phyloP scores from a whole-genome alignment of 2,888 invertebrate genomes.

The Eumacrocentrus americanus region DNA sequence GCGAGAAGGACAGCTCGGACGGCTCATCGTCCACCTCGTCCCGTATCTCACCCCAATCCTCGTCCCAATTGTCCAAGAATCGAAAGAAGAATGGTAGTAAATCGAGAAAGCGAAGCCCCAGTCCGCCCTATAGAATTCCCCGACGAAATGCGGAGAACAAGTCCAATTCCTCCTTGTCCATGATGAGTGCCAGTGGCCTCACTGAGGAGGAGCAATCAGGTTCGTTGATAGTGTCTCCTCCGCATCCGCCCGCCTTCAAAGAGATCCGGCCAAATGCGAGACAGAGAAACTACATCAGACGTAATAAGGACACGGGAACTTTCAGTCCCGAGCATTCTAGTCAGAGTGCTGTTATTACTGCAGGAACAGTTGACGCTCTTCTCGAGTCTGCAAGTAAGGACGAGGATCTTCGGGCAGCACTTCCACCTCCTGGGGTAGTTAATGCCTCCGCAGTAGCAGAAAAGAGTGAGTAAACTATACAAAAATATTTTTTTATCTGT shows the following conservation, averaged over 20 bases:
- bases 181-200: conserved; percentile 47
- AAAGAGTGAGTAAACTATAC: conserved; percentile 52
- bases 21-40: conserved; percentile 22
- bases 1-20: conserved; percentile 49
- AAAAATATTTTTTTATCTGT: conserved; percentile 17
- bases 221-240: conserved; percentile 57
- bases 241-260: conserved; percentile 57
- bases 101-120: conserved; percentile 55
- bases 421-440: conserved; percentile 46
- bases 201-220: conserved; percentile 60
- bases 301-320: conserved; percentile 67
- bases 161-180: conserved; percentile 43
- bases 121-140: conserved; percentile 57
- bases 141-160: conserved; percentile 50
- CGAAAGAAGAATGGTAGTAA: conserved; percentile 50
- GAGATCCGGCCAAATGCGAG: conserved; percentile 55
- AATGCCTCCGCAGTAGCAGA: conserved; percentile 42
- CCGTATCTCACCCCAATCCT: conserved; percentile 55
- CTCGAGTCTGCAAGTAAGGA: conserved; percentile 54
- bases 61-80: conserved; percentile 62
- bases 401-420: conserved; percentile 56
- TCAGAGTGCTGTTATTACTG: conserved; percentile 31
- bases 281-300: conserved; percentile 70
- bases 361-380: conserved; percentile 41
- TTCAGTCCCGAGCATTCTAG: conserved; percentile 64